A percentile compares a stretch with the other conserved stretches of the same genome.
Conservation (phyloP, 1,140 invertebrate genomes). For the Drosophila bocqueti region DNA sequence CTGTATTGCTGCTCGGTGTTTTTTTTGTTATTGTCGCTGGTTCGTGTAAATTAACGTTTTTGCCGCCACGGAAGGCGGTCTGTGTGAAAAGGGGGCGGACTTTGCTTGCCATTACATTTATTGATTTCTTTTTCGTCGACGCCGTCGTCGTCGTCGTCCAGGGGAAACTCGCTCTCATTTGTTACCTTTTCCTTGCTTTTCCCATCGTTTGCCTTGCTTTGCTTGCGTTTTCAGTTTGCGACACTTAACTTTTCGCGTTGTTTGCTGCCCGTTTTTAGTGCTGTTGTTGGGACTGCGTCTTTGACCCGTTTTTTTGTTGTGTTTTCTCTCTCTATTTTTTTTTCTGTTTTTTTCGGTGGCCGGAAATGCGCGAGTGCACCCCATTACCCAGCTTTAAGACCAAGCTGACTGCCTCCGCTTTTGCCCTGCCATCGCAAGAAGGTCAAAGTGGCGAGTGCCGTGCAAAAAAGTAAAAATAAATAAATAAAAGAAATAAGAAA, state of each 20-base stretch:
- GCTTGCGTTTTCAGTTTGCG: conserved; percentile 68
- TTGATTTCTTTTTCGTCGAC: conserved; percentile 52
- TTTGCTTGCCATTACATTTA: conserved; percentile 72
- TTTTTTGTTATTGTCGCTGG: conserved; percentile 38
- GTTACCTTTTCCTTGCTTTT: conserved; percentile 37
- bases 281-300: conserved; percentile 51
- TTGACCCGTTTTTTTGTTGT: conserved; percentile 66
- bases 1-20: conserved; percentile 20
- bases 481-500: neutral
- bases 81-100: conserved; percentile 9
- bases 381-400: conserved; percentile 11
- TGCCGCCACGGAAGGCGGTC: conserved; percentile 28
- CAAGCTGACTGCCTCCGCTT: too few relatives aligned
- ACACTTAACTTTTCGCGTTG: conserved; percentile 77
- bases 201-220: conserved; percentile 56
- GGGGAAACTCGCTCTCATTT: conserved; percentile 25
- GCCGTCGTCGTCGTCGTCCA: neutral
- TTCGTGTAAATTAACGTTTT: conserved; percentile 76
- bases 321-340: conserved; percentile 19
- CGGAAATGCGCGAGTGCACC: conserved; percentile 65
- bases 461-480: conserved; percentile 1
- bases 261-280: conserved; percentile 54
- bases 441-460: conserved; percentile 43
- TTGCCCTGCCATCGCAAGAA: conserved; percentile 18
- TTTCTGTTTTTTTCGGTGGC: conserved; percentile 30